phyloP scores from a whole-genome alignment of 1,140 invertebrate species.

The Pachypeltis micranthus region DNA sequence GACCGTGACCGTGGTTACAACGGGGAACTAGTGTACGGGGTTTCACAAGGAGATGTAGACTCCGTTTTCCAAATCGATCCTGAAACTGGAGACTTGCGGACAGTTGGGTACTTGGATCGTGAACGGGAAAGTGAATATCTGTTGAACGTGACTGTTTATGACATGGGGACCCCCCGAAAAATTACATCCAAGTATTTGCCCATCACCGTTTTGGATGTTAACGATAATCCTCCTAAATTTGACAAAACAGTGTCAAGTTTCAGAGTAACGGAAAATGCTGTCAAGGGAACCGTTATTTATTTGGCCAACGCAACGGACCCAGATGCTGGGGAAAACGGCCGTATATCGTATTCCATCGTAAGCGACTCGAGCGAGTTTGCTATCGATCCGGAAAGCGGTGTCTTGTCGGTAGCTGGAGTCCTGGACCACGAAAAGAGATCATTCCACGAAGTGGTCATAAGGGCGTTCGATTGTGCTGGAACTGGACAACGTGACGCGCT shows the following conservation, averaged over 20 bases:
- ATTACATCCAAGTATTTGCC: constrained; percentile 57
- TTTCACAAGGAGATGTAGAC: constrained; percentile 72
- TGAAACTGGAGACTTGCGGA: constrained; percentile 66
- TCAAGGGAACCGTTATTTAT: constrained; percentile 70
- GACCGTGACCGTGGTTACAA: constrained; percentile 85
- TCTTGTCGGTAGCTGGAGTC: constrained; percentile 55
- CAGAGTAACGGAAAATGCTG: constrained; percentile 66
- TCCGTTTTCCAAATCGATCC: constrained; percentile 78
- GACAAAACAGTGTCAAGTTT: constrained; percentile 70
- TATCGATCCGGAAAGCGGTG: constrained; percentile 63
- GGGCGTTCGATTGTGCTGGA: constrained; percentile 62
- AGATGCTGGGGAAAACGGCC: constrained; percentile 67
- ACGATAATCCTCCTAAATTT: constrained; percentile 76
- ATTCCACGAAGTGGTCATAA: constrained; percentile 67
- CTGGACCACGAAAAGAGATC: constrained; percentile 74
- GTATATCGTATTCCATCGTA: constrained; percentile 60
- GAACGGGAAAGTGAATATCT: constrained; percentile 70
- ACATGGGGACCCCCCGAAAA: constrained; percentile 69
- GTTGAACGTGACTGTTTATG: constrained; percentile 77
- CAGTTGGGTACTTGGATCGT: constrained; percentile 77
- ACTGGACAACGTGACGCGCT: constrained; percentile 40
- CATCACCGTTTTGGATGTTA: constrained; percentile 66
- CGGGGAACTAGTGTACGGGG: constrained; percentile 73
- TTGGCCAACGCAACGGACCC: constrained; percentile 72
- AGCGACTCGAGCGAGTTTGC: constrained; percentile 72